Conservation (phyloP, 1,140 invertebrate species). For the Bactericera cockerelli region DNA sequence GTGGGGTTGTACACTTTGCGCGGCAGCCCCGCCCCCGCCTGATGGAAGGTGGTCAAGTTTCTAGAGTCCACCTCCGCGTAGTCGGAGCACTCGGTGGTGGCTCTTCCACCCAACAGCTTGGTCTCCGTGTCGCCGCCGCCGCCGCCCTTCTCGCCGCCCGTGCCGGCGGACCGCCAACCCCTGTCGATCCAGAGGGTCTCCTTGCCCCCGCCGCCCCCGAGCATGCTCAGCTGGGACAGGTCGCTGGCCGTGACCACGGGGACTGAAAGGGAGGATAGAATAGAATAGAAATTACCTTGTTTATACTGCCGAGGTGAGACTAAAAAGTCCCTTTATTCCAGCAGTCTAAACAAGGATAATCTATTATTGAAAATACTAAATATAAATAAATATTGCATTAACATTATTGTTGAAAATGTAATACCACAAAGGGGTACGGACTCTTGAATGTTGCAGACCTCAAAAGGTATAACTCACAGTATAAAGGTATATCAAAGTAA, state of each 20-base stretch:
- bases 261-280: slow-evolving; percentile 18
- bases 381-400: no score
- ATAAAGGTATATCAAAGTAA: no score
- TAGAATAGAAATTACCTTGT: no score
- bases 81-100: slow-evolving; percentile 37
- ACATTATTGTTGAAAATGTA: no score
- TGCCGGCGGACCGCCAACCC: slow-evolving; percentile 42
- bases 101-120: slow-evolving; percentile 40
- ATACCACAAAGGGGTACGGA: no score
- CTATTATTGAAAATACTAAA: no score
- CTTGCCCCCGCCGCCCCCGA: slow-evolving; percentile 34
- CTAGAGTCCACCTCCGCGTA: slow-evolving; percentile 62
- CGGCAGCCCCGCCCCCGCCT: no score
- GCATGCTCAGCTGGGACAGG: slow-evolving; percentile 18
- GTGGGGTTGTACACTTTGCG: slow-evolving; percentile 48
- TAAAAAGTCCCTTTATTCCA: no score
- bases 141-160: slow-evolving; percentile 35
- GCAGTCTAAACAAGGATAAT: no score
- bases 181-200: slow-evolving; percentile 59
- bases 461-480: no score
- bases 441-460: no score
- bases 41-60: slow-evolving; percentile 63
- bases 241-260: slow-evolving; percentile 22
- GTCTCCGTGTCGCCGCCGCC: slow-evolving; percentile 37
- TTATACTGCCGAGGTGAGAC: no score